phyloP scores from a whole-genome alignment of 35 echinoderm and acorn worm genomes.

The Apostichopus californicus region DNA sequence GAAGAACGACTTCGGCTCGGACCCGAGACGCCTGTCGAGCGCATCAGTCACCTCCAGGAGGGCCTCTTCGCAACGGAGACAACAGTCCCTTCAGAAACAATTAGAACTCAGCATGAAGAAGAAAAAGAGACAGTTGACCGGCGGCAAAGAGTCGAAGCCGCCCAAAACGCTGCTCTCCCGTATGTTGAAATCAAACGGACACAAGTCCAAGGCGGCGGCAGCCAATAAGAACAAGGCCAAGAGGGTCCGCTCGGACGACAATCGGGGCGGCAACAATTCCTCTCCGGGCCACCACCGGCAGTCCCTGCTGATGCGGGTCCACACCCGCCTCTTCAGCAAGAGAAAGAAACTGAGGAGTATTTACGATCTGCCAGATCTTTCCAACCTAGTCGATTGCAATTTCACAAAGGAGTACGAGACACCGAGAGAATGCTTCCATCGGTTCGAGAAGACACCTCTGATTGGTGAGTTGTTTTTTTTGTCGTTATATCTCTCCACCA shows the following conservation, averaged over 20 bases:
- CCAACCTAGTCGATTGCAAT: background rate
- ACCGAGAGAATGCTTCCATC: constrained; percentile 21
- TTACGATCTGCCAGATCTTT: background rate
- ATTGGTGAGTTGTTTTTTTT: background rate
- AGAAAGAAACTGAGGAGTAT: constrained; percentile 10
- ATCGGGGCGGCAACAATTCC: background rate
- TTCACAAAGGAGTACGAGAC: constrained; percentile 40
- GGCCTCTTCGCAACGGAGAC: background rate
- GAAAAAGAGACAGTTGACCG: background rate
- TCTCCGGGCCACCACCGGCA: background rate
- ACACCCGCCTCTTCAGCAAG: constrained; percentile 29
- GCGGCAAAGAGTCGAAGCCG: background rate
- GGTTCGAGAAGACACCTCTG: constrained; percentile 6
- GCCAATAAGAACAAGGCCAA: background rate
- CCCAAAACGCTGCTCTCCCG: constrained; percentile 6
- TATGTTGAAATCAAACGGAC: background rate
- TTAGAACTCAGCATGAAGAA: background rate
- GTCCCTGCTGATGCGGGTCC: background rate
- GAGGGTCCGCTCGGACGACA: background rate
- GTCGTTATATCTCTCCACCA: no score
- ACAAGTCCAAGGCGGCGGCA: background rate
- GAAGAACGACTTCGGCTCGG: background rate
- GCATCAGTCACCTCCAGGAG: background rate
- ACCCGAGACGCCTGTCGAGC: constrained; percentile 11
- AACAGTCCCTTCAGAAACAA: background rate